Evolutionary conservation across 2,797 vertebrate genomes (phyloP).

Genomic region (Sparus aurata): DNA sequence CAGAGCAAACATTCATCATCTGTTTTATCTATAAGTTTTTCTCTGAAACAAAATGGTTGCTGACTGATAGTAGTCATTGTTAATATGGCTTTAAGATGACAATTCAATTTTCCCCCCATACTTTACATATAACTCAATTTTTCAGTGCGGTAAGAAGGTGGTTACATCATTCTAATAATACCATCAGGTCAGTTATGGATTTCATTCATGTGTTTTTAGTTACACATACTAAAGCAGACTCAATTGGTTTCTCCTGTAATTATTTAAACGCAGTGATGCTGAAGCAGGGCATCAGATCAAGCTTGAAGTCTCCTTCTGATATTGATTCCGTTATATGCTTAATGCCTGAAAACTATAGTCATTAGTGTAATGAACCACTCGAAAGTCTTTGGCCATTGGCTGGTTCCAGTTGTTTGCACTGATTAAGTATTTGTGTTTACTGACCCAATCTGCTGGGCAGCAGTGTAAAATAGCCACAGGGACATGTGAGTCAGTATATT

Average conservation of each 20-base stretch:
- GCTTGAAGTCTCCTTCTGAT: conserved; percentile 8
- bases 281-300: background rate
- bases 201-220: background rate
- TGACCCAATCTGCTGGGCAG: conserved; percentile 31
- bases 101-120: background rate
- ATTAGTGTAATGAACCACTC: conserved; percentile 40
- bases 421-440: conserved; percentile 42
- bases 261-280: conserved; percentile 1
- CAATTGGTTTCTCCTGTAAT: background rate
- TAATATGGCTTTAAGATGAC: conserved; percentile 7
- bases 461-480: conserved; percentile 17
- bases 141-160: background rate
- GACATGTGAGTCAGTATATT: conserved; percentile 6
- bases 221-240: background rate
- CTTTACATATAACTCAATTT: background rate
- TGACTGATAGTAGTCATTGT: background rate
- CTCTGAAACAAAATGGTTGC: conserved; percentile 41
- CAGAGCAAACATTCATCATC: conserved; percentile 40
- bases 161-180: background rate
- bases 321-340: conserved; percentile 20
- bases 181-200: too few species aligned
- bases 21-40: conserved; percentile 46
- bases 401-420: conserved; percentile 20
- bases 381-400: conserved; percentile 37
- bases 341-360: conserved; percentile 23